Evolutionary conservation across 2,113 vertebrate genomes (phyloP).

Genomic region (Crotalus horridus): DNA sequence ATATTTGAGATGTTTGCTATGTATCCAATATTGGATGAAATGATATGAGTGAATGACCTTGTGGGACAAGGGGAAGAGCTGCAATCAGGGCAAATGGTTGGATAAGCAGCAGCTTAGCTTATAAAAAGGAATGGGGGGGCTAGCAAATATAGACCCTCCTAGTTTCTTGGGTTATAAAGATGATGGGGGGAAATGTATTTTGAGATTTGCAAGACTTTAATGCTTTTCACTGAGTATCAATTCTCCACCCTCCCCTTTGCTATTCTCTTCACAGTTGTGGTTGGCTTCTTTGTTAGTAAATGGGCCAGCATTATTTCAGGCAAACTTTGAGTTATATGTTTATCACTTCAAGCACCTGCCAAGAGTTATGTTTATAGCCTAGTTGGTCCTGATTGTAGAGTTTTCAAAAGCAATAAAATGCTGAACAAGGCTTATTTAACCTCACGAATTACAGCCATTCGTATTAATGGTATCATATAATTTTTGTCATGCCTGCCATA

Average conservation of each 20-base stretch:
- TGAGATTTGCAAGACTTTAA: not conserved
- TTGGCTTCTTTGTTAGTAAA: conserved; percentile 61
- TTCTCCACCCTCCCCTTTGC: conserved; percentile 50
- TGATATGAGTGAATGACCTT: too few species aligned
- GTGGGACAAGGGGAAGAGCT: too few species aligned
- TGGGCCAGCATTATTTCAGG: conserved; percentile 57
- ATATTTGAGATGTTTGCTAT: not conserved
- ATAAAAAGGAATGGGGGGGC: too few species aligned
- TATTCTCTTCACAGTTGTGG: conserved; percentile 44
- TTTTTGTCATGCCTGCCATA: conserved; percentile 39
- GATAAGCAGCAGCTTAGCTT: too few species aligned
- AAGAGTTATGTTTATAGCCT: conserved; percentile 58
- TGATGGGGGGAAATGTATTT: too few species aligned
- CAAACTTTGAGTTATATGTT: conserved; percentile 61
- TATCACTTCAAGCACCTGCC: conserved; percentile 54
- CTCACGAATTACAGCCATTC: conserved; percentile 60
- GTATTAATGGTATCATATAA: conserved; percentile 58
- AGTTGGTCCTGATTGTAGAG: conserved; percentile 62
- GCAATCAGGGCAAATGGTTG: too few species aligned
- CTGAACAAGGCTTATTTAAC: conserved; percentile 57
- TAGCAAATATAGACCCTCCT: too few species aligned
- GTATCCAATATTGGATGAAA: too few species aligned
- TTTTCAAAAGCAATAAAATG: conserved; percentile 62
- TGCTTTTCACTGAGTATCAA: conserved; percentile 54
- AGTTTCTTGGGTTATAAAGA: too few species aligned